Base-by-base conservation (phyloP, 1,140 invertebrate species). In the Lycorma delicatula region DNA sequence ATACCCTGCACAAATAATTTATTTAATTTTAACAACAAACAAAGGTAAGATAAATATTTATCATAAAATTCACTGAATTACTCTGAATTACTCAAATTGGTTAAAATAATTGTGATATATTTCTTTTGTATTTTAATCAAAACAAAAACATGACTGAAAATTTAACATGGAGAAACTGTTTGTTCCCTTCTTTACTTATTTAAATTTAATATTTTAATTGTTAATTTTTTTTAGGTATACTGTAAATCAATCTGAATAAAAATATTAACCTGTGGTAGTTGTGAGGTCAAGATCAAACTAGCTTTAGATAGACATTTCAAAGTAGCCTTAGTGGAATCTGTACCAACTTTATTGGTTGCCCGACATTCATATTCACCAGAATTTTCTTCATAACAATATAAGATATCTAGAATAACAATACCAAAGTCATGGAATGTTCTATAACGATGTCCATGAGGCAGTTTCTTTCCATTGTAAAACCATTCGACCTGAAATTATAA, bases 351-450 rank as follows among this genome's bases (percentile, higher is more conserved):
- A 67, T 97, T 97, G 12, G 85, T 85, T 18, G 95, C 93, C 61
- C 91, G 79, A 69, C 91, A 93, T 75, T 94, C 91, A 67, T 93
- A 95, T 18, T 86, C 81, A 27, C 95, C 94, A 47, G 91, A 93
- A 72, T 98, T 97, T 75, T 98, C 93, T 72, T 92, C 91, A 68
- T 97, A 97, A 64, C 92, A 96, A 70, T 97, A 98, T 1, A 97
- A 74, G 59, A 98, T 95, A 67, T 97, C 94, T 57, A 98, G 77
- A 64, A 96, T 93, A 27, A 97, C 94, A 69, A 96, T 93, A 58
- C 88, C 93, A 74, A 98, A 97, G 70, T 98, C 94, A 70, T 97
- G 92, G 84, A 95, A 93, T 46, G 92, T 96, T 64, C 92, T 83
- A 70, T 93, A 97, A 57, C 93, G 84, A 75, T 97, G 93, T 23